Evolutionary conservation across 2,113 vertebrate species (phyloP).

Genomic region (Panurus biarmicus): DNA sequence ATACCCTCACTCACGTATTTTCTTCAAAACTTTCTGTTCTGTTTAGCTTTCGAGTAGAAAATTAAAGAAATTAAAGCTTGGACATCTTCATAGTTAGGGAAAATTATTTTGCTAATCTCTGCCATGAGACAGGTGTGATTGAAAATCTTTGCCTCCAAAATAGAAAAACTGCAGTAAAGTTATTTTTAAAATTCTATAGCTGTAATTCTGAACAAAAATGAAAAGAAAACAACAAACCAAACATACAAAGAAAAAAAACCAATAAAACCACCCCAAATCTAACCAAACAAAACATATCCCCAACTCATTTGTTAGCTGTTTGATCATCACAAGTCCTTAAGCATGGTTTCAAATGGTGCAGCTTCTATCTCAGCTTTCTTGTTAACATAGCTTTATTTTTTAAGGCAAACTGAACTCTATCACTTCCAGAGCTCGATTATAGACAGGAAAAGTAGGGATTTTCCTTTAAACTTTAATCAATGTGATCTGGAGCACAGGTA

Average conservation of each 20-base stretch:
- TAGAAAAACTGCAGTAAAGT: not conserved
- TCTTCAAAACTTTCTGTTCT: not conserved
- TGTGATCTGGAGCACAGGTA: not conserved
- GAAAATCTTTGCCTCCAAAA: not conserved
- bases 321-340: not conserved
- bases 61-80: not conserved
- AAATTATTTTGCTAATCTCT: not conserved
- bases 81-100: not conserved
- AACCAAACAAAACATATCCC: not conserved
- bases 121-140: not conserved
- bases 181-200: not conserved
- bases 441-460: not conserved
- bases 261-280: fast-evolving
- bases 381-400: not conserved
- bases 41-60: not conserved
- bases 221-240: not conserved
- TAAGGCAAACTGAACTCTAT: not conserved
- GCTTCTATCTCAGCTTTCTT: not conserved
- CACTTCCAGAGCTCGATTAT: not conserved
- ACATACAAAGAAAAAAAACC: not conserved
- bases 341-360: not conserved
- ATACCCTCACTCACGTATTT: not conserved
- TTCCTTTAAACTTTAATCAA: not conserved
- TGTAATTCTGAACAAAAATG: not conserved
- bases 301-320: not conserved